phyloP scores from a whole-genome alignment of 2,113 vertebrate species.

The Cariama cristata region DNA sequence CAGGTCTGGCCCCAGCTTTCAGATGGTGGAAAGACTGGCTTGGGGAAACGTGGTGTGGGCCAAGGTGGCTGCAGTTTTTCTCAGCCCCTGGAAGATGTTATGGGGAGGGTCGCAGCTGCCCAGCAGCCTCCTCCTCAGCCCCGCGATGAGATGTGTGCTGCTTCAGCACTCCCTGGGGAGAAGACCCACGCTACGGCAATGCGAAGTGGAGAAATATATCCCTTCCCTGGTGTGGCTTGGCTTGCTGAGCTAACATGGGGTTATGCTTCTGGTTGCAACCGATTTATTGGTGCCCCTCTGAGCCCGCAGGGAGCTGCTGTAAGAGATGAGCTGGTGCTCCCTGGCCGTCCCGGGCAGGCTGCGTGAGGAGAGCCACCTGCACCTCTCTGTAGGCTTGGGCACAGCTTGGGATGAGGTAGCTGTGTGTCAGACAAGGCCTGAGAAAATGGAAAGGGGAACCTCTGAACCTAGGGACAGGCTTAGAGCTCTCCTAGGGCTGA shows the following conservation, averaged over 20 bases:
- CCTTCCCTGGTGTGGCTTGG: not conserved
- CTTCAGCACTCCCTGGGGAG: not conserved
- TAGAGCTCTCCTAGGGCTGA: not conserved
- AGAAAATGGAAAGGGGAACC: not conserved
- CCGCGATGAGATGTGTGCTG: rapidly evolving
- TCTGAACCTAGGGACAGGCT: not conserved
- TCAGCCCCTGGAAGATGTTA: not conserved
- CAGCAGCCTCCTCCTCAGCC: not conserved
- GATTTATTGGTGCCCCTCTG: not conserved
- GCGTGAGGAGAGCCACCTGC: not conserved
- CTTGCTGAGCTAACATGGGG: not conserved
- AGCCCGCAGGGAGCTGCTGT: not conserved
- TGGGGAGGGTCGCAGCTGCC: not conserved
- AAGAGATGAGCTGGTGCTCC: not conserved
- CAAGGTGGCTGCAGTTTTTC: not conserved
- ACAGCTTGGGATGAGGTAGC: not conserved
- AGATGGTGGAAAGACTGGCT: not conserved
- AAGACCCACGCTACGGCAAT: not conserved
- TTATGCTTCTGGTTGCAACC: not conserved
- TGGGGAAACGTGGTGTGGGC: not conserved
- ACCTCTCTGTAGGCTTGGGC: not conserved
- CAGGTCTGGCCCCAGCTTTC: not conserved
- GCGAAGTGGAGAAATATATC: not conserved
- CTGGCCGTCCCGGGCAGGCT: rapidly evolving
- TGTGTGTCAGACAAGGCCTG: not conserved